Evolutionary conservation across 2,113 vertebrate genomes (phyloP).

Genomic region (Siniperca knerii): DNA sequence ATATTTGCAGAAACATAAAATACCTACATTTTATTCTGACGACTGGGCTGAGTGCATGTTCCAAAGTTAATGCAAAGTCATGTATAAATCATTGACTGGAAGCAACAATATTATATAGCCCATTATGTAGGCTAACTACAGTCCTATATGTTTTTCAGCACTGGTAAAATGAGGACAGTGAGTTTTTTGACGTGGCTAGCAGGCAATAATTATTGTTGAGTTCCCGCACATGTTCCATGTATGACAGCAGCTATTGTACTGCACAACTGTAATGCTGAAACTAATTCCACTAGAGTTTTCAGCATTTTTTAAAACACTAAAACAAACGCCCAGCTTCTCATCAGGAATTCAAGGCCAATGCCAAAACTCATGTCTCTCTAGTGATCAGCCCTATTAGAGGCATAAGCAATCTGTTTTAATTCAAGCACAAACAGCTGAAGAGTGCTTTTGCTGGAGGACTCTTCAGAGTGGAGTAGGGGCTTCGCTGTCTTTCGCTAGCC

Average conservation of each 20-base stretch:
- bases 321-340: conserved; percentile 23
- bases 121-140: background rate
- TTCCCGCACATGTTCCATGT: background rate
- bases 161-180: background rate
- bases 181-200: background rate
- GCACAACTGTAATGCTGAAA: background rate
- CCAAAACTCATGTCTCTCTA: conserved; percentile 19
- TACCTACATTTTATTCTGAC: too few relatives aligned
- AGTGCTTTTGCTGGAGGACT: conserved; percentile 51
- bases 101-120: background rate
- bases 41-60: background rate
- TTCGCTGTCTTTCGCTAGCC: conserved; percentile 20
- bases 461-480: conserved; percentile 50
- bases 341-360: conserved; percentile 27
- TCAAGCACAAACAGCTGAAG: conserved; percentile 41
- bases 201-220: background rate
- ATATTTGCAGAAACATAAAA: too few relatives aligned
- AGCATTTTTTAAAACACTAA: conserved; percentile 16
- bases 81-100: too few relatives aligned
- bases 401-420: conserved; percentile 51
- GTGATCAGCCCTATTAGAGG: conserved; percentile 24
- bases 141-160: background rate
- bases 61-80: background rate
- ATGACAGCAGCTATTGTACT: background rate
- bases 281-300: background rate